Conservation (phyloP, 2,113 vertebrate species). For the Amazona guildingii region DNA sequence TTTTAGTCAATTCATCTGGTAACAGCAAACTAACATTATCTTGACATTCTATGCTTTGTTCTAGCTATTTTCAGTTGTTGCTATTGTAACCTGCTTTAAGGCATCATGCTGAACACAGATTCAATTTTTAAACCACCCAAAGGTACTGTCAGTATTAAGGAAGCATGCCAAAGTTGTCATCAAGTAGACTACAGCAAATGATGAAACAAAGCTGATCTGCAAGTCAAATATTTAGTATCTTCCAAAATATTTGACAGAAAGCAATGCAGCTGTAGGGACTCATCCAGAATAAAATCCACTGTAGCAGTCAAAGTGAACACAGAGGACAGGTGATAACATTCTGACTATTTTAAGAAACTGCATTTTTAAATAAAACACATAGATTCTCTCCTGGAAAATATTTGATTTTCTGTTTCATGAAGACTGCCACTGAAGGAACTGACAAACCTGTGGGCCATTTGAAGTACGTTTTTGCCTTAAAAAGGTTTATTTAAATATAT, state of each 20-base stretch:
- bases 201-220: not conserved
- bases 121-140: constrained; percentile 55
- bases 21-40: constrained; percentile 49
- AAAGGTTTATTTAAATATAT: not conserved
- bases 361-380: not conserved
- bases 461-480: not conserved
- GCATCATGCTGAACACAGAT: constrained; percentile 32
- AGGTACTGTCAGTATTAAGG: constrained; percentile 42
- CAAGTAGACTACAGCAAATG: constrained; percentile 8
- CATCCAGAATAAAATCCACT: not conserved
- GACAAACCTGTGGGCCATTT: not conserved
- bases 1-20: constrained; percentile 39
- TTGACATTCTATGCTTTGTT: constrained; percentile 42
- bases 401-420: not conserved
- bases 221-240: constrained; percentile 30
- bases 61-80: constrained; percentile 52
- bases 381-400: not conserved
- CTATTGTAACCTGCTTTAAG: constrained; percentile 49
- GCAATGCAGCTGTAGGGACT: not conserved
- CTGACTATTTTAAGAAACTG: not conserved
- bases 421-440: not conserved
- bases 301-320: not conserved
- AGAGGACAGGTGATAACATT: not conserved
- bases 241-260: not conserved
- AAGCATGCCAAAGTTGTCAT: not conserved